These are phyloP conservation scores for Caenorhabditis sp. DNA, from an alignment of 2,888 invertebrate genomes.

Conservation along the genomic window DNA sequence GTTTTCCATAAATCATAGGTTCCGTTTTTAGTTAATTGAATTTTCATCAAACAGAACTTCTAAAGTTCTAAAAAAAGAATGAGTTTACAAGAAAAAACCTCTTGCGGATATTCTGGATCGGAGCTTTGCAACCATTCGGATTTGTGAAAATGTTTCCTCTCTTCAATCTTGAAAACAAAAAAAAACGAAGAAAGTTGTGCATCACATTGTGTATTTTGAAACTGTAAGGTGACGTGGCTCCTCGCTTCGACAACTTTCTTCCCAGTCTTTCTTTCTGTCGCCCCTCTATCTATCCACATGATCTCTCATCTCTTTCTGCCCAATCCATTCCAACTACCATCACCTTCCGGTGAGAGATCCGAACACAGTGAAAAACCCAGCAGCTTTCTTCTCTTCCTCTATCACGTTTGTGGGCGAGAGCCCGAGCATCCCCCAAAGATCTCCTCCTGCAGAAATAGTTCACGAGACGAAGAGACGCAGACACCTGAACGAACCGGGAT, in stretches of 20 bases:
- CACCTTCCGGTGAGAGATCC: constrained; percentile 50
- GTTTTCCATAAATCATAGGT: no score
- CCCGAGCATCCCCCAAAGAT: constrained; percentile 26
- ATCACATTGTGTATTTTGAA: constrained; percentile 8
- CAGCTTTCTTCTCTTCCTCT: constrained; percentile 4
- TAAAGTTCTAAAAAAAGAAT: no score
- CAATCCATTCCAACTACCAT: constrained; percentile 6
- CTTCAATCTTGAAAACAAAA: no score
- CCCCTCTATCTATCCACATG: not conserved
- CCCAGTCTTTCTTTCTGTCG: not conserved
- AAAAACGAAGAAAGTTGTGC: not conserved
- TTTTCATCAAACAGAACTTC: no score
- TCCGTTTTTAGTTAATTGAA: no score
- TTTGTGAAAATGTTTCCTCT: no score
- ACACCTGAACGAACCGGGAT: constrained; percentile 12
- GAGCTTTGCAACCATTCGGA: no score
- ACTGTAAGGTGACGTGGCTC: constrained; percentile 14
- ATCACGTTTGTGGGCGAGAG: constrained; percentile 50
- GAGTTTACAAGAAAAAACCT: no score
- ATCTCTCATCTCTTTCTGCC: constrained; percentile 1
- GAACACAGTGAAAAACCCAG: constrained; percentile 46
- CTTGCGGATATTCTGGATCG: no score
- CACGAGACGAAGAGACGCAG: constrained; percentile 17
- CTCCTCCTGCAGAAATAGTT: constrained; percentile 2
- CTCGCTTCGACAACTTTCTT: not conserved